Evolutionary conservation across 2,888 invertebrate species (phyloP).

Genomic region (Malthinus seriepunctatus): DNA sequence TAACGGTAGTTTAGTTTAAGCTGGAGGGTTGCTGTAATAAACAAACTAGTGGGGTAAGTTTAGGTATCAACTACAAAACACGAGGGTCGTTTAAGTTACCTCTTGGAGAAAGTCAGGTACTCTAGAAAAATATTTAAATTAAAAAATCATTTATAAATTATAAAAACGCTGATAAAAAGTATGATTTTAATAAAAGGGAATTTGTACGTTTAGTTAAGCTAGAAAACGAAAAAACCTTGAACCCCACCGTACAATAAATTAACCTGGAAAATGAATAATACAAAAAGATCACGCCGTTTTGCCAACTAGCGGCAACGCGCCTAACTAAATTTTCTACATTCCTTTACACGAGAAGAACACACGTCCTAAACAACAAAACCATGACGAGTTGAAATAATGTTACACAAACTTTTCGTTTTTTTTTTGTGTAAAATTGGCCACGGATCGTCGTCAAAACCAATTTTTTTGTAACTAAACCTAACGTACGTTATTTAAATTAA

Average conservation of each 20-base stretch:
- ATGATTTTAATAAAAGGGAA: no score
- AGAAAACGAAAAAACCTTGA: conserved; percentile 42
- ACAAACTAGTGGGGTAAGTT: no score
- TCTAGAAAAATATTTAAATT: no score
- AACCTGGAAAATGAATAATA: conserved; percentile 51
- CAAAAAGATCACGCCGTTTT: conserved; percentile 44
- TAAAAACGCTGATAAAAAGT: no score
- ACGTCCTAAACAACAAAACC: conserved; percentile 40
- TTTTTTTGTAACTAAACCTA: conserved; percentile 12
- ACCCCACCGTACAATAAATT: conserved; percentile 44
- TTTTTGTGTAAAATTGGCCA: conserved; percentile 14
- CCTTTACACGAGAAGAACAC: conserved; percentile 52
- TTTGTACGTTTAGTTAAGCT: conserved; percentile 14
- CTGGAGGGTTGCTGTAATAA: no score
- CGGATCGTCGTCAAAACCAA: not conserved
- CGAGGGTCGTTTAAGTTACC: no score
- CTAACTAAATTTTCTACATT: conserved; percentile 49
- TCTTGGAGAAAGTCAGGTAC: no score
- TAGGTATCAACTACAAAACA: no score
- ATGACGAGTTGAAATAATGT: conserved; percentile 52
- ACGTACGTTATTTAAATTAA: conserved; percentile 5
- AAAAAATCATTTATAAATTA: no score
- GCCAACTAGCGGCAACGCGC: conserved; percentile 48
- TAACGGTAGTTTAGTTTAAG: no score
- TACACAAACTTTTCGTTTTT: conserved; percentile 45